Percentiles rank a stretch among this genome's conserved stretches.
Conservation (phyloP, 2,113 vertebrate genomes). For the Psilopogon haemacephalus region DNA sequence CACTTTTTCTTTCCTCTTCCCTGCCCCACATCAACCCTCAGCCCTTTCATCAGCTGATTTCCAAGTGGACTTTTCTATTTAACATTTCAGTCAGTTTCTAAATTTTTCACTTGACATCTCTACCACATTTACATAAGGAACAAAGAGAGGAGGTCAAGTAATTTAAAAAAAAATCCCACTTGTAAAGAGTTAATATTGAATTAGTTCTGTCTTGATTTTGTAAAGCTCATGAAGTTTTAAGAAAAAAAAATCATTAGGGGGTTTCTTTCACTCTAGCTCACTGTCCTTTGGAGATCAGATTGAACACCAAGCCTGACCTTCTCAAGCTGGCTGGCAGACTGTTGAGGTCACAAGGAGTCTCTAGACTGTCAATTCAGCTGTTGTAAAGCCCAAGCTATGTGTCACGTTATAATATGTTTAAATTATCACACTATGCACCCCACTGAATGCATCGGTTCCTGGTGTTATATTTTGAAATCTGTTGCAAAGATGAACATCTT, state of each 20-base stretch:
- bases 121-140: neutral
- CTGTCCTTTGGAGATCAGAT: neutral
- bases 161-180: too few species aligned
- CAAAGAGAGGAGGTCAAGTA: neutral
- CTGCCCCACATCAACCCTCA: too few species aligned
- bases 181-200: neutral
- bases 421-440: neutral
- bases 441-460: neutral
- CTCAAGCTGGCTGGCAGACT: neutral
- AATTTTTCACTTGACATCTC: neutral
- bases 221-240: neutral
- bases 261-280: neutral
- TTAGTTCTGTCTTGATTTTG: neutral
- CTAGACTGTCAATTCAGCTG: neutral
- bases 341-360: neutral
- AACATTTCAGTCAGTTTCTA: neutral
- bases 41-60: neutral
- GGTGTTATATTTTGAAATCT: neutral
- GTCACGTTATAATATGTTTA: neutral
- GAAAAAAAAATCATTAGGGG: neutral
- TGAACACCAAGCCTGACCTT: neutral
- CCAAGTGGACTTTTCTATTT: neutral
- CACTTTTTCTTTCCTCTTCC: neutral
- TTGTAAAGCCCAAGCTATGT: neutral
- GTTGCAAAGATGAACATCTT: neutral